Conservation (phyloP, 2,797 vertebrate species). For the Cichlasoma orientale region DNA sequence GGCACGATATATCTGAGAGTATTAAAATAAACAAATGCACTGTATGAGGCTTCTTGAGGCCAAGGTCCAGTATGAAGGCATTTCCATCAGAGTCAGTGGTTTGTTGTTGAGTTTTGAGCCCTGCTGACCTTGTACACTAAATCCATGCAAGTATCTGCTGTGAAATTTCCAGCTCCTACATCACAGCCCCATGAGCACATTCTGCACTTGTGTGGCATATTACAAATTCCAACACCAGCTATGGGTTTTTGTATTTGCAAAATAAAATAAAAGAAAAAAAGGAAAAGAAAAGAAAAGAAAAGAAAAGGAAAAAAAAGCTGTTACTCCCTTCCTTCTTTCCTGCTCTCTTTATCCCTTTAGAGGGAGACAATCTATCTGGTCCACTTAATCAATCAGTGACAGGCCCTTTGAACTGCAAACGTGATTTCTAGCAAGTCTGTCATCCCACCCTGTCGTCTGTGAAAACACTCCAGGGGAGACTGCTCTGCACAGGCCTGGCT, state of each 20-base stretch:
- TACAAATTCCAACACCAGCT: conserved; percentile 28
- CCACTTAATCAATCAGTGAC: conserved; percentile 67
- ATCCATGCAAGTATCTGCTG: conserved; percentile 12
- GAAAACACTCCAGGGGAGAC: conserved; percentile 71
- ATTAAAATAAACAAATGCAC: conserved; percentile 52
- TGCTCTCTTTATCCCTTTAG: conserved; percentile 33
- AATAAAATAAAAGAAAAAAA: not conserved
- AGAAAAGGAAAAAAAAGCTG: not conserved
- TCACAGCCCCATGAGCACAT: not conserved
- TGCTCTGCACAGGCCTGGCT: conserved; percentile 55
- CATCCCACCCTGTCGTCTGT: conserved; percentile 68
- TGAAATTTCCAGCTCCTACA: conserved; percentile 6
- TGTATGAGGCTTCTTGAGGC: conserved; percentile 22
- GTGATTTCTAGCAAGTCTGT: conserved; percentile 69
- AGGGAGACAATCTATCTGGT: conserved; percentile 59
- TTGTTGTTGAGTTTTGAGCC: conserved; percentile 13
- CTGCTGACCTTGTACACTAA: conserved; percentile 16
- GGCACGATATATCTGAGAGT: conserved; percentile 34
- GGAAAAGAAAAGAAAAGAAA: not conserved
- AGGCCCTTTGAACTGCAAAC: conserved; percentile 73
- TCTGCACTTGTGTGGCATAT: conserved; percentile 31
- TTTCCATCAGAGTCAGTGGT: conserved; percentile 21
- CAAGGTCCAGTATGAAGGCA: conserved; percentile 18
- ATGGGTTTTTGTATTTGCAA: conserved; percentile 1
- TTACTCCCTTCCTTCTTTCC: conserved; percentile 12